phyloP scores from a whole-genome alignment of 2,797 vertebrate genomes.

The Calcarius lapponicus region DNA sequence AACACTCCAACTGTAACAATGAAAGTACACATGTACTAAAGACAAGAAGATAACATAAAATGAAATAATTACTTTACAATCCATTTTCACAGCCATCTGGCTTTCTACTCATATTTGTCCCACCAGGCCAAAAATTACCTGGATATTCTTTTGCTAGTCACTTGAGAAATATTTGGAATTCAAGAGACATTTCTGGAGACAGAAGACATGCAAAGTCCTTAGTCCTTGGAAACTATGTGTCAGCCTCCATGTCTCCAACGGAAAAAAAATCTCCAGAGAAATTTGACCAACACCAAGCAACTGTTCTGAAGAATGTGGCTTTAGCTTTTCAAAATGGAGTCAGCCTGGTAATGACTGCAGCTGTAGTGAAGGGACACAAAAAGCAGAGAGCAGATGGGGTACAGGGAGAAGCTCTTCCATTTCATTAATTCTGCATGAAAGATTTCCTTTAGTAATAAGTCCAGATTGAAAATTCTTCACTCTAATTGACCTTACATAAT shows the following conservation, averaged over 20 bases:
- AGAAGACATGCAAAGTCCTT: constrained; percentile 71
- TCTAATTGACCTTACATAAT: constrained; percentile 36
- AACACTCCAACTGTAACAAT: neutral
- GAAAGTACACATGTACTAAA: neutral
- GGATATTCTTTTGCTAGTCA: constrained; percentile 45
- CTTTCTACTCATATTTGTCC: constrained; percentile 4
- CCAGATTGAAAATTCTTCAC: constrained; percentile 1
- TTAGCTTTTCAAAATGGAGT: constrained; percentile 75
- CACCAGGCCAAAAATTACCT: constrained; percentile 31
- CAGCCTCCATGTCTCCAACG: constrained; percentile 67
- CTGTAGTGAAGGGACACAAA: constrained; percentile 66
- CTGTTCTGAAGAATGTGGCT: constrained; percentile 80
- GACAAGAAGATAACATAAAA: constrained; percentile 4
- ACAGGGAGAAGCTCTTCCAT: neutral
- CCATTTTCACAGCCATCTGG: constrained; percentile 17
- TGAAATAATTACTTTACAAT: neutral
- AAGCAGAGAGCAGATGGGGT: constrained; percentile 40
- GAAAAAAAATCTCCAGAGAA: constrained; percentile 75
- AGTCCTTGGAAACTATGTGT: constrained; percentile 79
- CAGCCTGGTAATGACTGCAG: constrained; percentile 69
- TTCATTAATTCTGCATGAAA: neutral
- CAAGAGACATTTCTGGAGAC: constrained; percentile 72
- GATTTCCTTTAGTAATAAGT: neutral
- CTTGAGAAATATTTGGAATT: constrained; percentile 77
- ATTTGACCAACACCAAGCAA: constrained; percentile 76